These are phyloP conservation scores for Trichonephila inaurata DNA, from an alignment of 1,140 invertebrate species.

Conservation along the genomic window DNA sequence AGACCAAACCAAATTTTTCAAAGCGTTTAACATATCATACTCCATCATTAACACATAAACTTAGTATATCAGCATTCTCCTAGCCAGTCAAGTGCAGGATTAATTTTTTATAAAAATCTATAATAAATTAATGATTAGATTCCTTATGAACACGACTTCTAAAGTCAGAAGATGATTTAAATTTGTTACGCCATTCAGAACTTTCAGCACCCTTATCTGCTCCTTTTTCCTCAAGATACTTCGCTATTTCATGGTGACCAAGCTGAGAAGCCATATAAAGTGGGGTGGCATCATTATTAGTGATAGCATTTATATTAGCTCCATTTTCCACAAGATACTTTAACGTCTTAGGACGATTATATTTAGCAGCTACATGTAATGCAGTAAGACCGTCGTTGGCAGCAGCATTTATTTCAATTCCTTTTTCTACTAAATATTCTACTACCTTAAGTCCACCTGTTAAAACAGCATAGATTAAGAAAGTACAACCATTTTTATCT, in stretches of 20 bases:
- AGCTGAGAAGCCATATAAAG: background rate
- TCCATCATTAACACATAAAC: too few relatives aligned
- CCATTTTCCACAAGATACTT: background rate
- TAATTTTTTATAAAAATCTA: conserved; percentile 28
- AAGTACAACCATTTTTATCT: too few relatives aligned
- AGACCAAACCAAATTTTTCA: too few relatives aligned
- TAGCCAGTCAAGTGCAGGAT: background rate
- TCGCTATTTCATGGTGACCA: conserved; percentile 26
- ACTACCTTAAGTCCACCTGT: too few relatives aligned
- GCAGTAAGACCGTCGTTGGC: too few relatives aligned
- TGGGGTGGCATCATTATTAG: background rate
- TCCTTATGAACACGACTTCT: background rate
- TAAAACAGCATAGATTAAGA: too few relatives aligned
- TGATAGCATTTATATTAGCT: background rate
- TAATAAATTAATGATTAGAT: background rate
- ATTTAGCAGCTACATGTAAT: too few relatives aligned
- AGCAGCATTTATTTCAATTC: too few relatives aligned
- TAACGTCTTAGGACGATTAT: too few relatives aligned
- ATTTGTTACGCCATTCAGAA: conserved; percentile 46
- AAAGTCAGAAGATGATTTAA: background rate
- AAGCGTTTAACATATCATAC: too few relatives aligned
- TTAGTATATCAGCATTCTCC: too few relatives aligned
- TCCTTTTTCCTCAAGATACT: conserved; percentile 34
- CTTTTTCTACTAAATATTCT: too few relatives aligned
- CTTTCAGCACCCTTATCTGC: conserved; percentile 27